Conservation (phyloP, 53 echinoderm and acorn worm species). For the Crossaster papposus region DNA sequence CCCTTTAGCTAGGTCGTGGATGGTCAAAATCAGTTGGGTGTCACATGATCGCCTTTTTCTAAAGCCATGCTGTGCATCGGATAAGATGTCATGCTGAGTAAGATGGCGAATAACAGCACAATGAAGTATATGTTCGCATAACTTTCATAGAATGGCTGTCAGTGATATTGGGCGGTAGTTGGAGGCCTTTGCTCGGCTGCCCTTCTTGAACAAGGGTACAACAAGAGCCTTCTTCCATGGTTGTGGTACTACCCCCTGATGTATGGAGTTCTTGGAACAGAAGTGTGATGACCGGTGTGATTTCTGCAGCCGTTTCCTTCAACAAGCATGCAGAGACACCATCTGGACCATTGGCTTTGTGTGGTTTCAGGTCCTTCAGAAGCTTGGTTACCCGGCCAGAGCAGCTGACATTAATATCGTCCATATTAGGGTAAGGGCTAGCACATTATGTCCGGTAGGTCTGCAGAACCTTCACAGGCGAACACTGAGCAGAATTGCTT, state of each 20-base stretch:
- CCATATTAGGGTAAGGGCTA: conserved; percentile 45
- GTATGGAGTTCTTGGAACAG: background rate
- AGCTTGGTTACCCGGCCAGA: conserved; percentile 34
- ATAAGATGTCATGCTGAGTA: conserved; percentile 5
- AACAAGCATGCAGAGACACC: background rate
- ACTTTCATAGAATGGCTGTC: background rate
- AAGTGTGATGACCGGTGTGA: background rate
- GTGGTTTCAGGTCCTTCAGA: conserved; percentile 50
- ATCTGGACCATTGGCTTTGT: conserved; percentile 17
- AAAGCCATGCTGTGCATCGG: conserved; percentile 31
- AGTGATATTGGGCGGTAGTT: conserved; percentile 6
- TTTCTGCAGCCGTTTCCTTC: conserved; percentile 39
- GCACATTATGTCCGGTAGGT: conserved; percentile 25
- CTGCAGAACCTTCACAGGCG: background rate
- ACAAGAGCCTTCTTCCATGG: conserved; percentile 34
- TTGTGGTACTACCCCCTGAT: conserved; percentile 35
- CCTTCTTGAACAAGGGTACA: conserved; percentile 55
- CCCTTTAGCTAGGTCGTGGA: conserved; percentile 9
- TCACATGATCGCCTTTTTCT: conserved; percentile 21
- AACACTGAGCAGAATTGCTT: conserved; percentile 40
- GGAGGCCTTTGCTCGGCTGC: background rate
- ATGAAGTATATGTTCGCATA: background rate
- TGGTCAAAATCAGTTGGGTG: conserved; percentile 5
- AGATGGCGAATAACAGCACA: background rate
- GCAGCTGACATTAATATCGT: conserved; percentile 12